These are phyloP conservation scores for Percopsis transmontana DNA, from an alignment of 2,113 vertebrate genomes.

Conservation along the genomic window DNA sequence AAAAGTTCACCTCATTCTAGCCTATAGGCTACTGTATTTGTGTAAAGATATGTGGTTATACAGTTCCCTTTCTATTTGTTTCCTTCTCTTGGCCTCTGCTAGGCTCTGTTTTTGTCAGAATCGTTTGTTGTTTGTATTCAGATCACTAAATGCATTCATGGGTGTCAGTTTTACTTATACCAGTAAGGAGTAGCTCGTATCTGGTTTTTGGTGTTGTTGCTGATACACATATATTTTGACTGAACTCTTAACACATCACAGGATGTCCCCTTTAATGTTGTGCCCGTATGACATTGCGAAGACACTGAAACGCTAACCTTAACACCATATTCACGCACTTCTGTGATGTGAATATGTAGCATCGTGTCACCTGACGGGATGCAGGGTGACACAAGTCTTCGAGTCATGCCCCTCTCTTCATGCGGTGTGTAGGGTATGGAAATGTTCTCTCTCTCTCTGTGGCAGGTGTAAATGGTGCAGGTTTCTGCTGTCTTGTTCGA, in stretches of 20 bases:
- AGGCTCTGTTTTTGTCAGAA: too few relatives aligned
- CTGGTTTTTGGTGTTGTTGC: not conserved
- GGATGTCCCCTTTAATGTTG: slow-evolving; percentile 38
- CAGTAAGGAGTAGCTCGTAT: slow-evolving; percentile 22
- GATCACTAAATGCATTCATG: too few relatives aligned
- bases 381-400: slow-evolving; percentile 55
- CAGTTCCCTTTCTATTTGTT: too few relatives aligned
- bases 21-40: too few relatives aligned
- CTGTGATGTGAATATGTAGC: slow-evolving; percentile 57
- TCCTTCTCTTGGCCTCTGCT: too few relatives aligned
- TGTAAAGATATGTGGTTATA: too few relatives aligned
- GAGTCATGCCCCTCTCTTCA: slow-evolving; percentile 54
- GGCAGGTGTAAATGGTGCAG: slow-evolving; percentile 75
- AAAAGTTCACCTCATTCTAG: too few relatives aligned
- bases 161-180: too few relatives aligned
- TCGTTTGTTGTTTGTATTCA: too few relatives aligned
- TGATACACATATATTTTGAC: not conserved
- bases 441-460: slow-evolving; percentile 31
- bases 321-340: slow-evolving; percentile 53
- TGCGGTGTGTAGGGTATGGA: not conserved
- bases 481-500: slow-evolving; percentile 74
- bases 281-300: slow-evolving; percentile 5
- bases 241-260: slow-evolving; percentile 11
- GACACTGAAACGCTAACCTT: slow-evolving; percentile 10
- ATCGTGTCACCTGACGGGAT: slow-evolving; percentile 58